Evolutionary conservation across 1,140 invertebrate species (phyloP).

Genomic region (Drosophila funebris): DNA sequence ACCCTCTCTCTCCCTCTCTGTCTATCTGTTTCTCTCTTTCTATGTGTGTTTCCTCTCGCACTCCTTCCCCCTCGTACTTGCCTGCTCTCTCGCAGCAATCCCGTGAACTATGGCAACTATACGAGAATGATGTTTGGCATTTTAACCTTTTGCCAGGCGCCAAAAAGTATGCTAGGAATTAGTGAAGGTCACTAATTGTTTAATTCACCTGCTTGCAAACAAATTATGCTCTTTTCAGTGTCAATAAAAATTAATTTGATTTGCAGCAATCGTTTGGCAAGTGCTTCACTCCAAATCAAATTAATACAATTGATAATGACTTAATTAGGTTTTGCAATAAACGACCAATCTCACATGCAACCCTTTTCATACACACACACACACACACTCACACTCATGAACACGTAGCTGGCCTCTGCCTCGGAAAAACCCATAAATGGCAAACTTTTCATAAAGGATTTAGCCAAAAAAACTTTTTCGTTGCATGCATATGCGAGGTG

Average conservation of each 20-base stretch:
- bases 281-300: slow-evolving; percentile 7
- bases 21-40: not conserved
- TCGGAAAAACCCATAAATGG: slow-evolving; percentile 61
- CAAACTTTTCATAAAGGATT: slow-evolving; percentile 79
- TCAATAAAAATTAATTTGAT: slow-evolving; percentile 6
- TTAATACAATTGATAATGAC: slow-evolving; percentile 72
- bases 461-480: slow-evolving; percentile 71
- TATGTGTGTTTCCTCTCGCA: not conserved
- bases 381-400: slow-evolving; percentile 31
- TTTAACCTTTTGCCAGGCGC: slow-evolving; percentile 73
- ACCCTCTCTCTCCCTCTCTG: slow-evolving; percentile 2
- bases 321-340: slow-evolving; percentile 70
- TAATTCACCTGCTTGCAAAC: slow-evolving; percentile 55
- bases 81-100: not conserved
- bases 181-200: slow-evolving; percentile 81
- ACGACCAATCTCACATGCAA: slow-evolving; percentile 14
- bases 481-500: slow-evolving; percentile 44
- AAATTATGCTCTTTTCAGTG: not conserved
- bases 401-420: slow-evolving; percentile 21
- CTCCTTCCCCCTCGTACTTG: not conserved
- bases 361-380: slow-evolving; percentile 29
- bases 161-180: slow-evolving; percentile 59
- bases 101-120: slow-evolving; percentile 43
- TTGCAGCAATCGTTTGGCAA: not conserved
- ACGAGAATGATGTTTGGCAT: slow-evolving; percentile 64